Evolutionary conservation across 92 coral and sea anemone genomes (phyloP), one percentile per base, ranked within the genome.

Genomic region (Desmophyllum pertusum): DNA sequence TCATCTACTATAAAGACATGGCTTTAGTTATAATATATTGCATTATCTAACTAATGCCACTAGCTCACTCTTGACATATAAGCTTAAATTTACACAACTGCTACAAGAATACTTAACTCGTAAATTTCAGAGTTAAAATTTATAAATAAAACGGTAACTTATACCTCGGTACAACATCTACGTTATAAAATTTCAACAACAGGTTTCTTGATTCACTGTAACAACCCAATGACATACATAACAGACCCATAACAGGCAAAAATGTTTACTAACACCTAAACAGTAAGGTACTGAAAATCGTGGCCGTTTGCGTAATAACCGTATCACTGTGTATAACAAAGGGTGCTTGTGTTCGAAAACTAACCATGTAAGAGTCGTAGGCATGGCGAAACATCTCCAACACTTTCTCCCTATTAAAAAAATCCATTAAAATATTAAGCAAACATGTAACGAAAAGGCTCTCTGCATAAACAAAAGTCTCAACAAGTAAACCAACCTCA

Each of bases 331-430:
- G 3, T 21, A 51, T 43, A 67, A 48, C 84, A 67, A 35, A 55
- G 37, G 59, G 69, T 29, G 52, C 25, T 75, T 42, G 63, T 31
- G 21, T 43, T 50, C 52, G 67, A 33, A 79, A 70, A 89, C 98
- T 81, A 70, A 97, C 99, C 99, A 97, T 97, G 83, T 97, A 97
- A 6, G 99, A 94, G 83, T 80, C 78, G 91, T 94, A 97, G 66
- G 98, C 99, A 89, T 97, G 99, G 70, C 69, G 93, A 90, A 97
- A 97, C 99, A 97, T 97, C 76, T 97, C 99, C 84, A 86, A 64
- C 39, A 97, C 99, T 46, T 87, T 91, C 51, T 88, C 93, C 91
- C 99, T 97, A 67, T 19, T n/a, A 77, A 92, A 66, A 70, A 11
- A 45, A 75, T 37, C 4, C 27, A 67, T 14, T 36, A 5, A 37